phyloP scores from a whole-genome alignment of 2,888 invertebrate genomes.

The Drosophila picticornis region DNA sequence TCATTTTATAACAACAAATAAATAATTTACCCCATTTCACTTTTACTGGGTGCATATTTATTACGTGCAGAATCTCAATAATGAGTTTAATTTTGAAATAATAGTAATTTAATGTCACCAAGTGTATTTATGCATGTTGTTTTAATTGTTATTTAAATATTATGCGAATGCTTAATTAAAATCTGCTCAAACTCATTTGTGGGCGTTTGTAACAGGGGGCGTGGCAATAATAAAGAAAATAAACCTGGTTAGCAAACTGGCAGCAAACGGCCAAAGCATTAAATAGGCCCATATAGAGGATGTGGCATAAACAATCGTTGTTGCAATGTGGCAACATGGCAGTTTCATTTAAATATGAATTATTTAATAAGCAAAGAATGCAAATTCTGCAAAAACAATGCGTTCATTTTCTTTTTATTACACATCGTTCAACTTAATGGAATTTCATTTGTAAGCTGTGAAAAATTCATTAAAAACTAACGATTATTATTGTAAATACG shows the following conservation, averaged over 20 bases:
- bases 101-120: constrained; percentile 53
- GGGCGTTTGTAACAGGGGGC: neutral
- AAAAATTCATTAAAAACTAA: neutral
- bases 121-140: constrained; percentile 54
- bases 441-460: constrained; percentile 12
- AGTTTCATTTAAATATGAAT: constrained; percentile 49
- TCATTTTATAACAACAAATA: neutral
- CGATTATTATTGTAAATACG: neutral
- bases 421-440: constrained; percentile 40
- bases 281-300: neutral
- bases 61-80: constrained; percentile 5
- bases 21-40: neutral
- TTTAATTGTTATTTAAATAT: constrained; percentile 72
- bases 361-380: constrained; percentile 37
- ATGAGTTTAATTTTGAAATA: constrained; percentile 53
- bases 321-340: constrained; percentile 22
- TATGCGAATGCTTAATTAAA: constrained; percentile 72
- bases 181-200: constrained; percentile 55
- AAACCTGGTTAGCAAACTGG: neutral
- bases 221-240: neutral
- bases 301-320: neutral
- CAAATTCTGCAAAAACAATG: neutral
- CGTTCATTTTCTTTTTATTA: neutral
- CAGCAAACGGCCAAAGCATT: neutral
- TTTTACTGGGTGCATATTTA: neutral